Evolutionary conservation across 2,888 invertebrate genomes (phyloP), one percentile per base, ranked within the genome.

Genomic region (Drosophila longiperda): DNA sequence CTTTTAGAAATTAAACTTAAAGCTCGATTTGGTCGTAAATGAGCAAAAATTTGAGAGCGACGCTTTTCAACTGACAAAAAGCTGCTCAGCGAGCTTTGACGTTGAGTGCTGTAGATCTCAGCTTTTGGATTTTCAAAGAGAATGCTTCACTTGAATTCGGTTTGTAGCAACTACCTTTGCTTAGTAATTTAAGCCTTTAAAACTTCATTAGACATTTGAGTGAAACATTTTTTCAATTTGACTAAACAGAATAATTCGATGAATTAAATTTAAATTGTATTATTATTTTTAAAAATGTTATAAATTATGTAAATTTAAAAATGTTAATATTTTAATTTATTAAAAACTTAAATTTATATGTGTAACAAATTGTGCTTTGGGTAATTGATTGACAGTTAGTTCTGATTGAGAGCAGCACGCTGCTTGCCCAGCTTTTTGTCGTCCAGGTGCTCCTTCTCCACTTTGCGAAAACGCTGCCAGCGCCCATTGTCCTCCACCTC

Each of bases 401-500:
- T 61, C 33, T 74, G 55, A 20, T 32, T 57, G 1, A 89, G 48
- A 0, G 80, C 82, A 6, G 57, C 59, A 4, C 83, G 87, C 66
- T 86, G 83, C 12, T 68, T 85, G 55, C 88, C 86, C 26, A 82
- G 66, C 52, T 91, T 91, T 63, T 83, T 84, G 11, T 80, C 82
- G n/a, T 88, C 91, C 55, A 91, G 71, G 36, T 88, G 70, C 55
- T 91, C 90, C 73, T 90, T 91, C 62, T 90, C 84, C 50, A 91
- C 80, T 67, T 78, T 89, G 2, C 65, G 69, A 70, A 91, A 90
- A n/a, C 80, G 78, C 55, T 86, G 87, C 91, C 91, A 91, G 29
- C 80, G 84, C 15, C 83, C 85, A 32, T 82, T 66, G 52, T 86
- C 81, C 72, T 90, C 91, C 34, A 90, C 85, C 34, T 85, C 91